These are phyloP conservation scores for Euplexia lucipara DNA, from an alignment of 2,888 invertebrate genomes.

Conservation along the genomic window DNA sequence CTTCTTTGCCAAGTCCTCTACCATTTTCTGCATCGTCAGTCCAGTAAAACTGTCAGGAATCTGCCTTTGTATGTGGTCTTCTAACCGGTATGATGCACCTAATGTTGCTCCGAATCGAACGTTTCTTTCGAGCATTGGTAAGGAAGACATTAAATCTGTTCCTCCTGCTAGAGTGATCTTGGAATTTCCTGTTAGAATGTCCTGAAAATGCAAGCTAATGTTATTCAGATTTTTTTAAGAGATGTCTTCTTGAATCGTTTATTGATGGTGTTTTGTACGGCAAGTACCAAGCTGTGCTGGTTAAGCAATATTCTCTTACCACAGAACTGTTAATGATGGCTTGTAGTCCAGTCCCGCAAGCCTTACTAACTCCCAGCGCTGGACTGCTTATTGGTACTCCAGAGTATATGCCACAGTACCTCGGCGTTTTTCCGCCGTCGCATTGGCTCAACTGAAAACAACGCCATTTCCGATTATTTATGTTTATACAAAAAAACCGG, in stretches of 20 bases:
- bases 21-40: conserved; percentile 97
- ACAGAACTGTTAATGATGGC: conserved; percentile 96
- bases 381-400: conserved; percentile 96
- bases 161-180: conserved; percentile 97
- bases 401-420: conserved; percentile 95
- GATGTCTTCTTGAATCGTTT: no score
- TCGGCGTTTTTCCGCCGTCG: conserved; percentile 96
- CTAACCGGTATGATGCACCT: conserved; percentile 94
- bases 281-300: not conserved
- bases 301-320: conserved; percentile 84
- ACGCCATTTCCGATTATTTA: not conserved
- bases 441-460: conserved; percentile 92
- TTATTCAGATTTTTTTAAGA: no score
- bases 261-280: no score
- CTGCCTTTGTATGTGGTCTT: conserved; percentile 92
- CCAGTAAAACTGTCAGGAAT: conserved; percentile 95
- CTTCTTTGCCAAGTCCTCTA: conserved; percentile 95
- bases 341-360: conserved; percentile 99
- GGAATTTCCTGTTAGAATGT: conserved; percentile 95
- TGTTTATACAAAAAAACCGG: no score
- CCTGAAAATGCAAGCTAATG: conserved; percentile 86
- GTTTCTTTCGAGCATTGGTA: conserved; percentile 96
- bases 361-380: conserved; percentile 96
- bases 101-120: conserved; percentile 97
- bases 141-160: conserved; percentile 97